These are phyloP conservation scores for Peromyscus californicus DNA, from an alignment of 2,113 vertebrate genomes.

Conservation along the genomic window DNA sequence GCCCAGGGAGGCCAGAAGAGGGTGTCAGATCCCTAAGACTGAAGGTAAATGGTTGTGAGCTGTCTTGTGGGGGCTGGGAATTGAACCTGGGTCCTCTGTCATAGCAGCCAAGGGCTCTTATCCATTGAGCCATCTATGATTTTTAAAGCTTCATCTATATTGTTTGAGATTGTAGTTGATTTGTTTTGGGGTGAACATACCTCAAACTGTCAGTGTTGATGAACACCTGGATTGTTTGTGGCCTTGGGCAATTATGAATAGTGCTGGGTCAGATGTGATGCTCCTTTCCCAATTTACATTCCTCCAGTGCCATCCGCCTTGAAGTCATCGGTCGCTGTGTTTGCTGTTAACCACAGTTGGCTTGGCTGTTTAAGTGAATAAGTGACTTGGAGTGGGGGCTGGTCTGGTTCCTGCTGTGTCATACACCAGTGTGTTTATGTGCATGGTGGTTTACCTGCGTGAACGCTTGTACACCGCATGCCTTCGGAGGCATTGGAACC, in stretches of 20 bases:
- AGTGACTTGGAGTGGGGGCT: neutral
- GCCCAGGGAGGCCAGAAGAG: neutral
- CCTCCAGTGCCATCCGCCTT: slow-evolving; percentile 44
- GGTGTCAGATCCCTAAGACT: neutral
- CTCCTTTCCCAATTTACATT: slow-evolving; percentile 68
- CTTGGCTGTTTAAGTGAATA: slow-evolving; percentile 61
- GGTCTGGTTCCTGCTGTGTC: neutral
- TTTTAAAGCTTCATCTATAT: slow-evolving; percentile 28
- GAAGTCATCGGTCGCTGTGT: neutral
- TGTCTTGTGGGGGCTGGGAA: neutral
- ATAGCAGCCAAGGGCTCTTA: neutral
- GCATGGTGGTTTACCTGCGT: neutral
- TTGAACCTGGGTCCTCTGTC: neutral
- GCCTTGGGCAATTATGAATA: neutral
- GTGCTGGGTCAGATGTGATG: slow-evolving; percentile 1
- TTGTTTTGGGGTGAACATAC: neutral
- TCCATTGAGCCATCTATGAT: neutral
- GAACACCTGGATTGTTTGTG: slow-evolving; percentile 41
- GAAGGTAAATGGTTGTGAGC: neutral
- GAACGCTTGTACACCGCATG: no score
- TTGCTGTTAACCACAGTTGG: slow-evolving; percentile 39
- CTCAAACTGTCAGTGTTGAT: neutral
- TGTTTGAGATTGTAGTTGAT: slow-evolving; percentile 9
- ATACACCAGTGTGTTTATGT: neutral
- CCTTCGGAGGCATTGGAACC: neutral